Conservation (phyloP, 2,888 invertebrate species). For the Caradrina clavipalpis region DNA sequence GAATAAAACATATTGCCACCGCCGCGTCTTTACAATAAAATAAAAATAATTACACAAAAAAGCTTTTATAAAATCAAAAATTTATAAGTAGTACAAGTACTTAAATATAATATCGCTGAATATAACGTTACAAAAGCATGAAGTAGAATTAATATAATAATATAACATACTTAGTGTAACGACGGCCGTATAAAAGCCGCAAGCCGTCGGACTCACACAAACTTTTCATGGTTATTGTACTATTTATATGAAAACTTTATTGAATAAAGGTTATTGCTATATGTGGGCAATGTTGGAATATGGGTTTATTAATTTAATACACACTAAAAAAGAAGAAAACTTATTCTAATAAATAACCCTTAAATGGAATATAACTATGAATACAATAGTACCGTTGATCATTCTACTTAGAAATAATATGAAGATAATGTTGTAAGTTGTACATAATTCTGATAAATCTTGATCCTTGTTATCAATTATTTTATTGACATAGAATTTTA, state of each 20-base stretch:
- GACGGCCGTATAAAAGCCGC: slow-evolving; percentile 36
- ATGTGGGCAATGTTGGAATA: slow-evolving; percentile 2
- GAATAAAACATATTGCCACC: neutral
- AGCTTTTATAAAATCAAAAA: slow-evolving; percentile 17
- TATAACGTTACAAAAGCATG: slow-evolving; percentile 30
- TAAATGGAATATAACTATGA: neutral
- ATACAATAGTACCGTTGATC: too few relatives aligned
- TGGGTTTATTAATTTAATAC: slow-evolving; percentile 7
- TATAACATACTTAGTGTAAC: slow-evolving; percentile 52
- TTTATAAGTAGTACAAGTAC: neutral
- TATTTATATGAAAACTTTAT: slow-evolving; percentile 55
- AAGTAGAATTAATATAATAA: slow-evolving; percentile 51
- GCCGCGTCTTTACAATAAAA: slow-evolving; percentile 5
- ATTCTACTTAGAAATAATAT: too few relatives aligned
- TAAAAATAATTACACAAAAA: slow-evolving; percentile 4
- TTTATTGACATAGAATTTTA: too few relatives aligned
- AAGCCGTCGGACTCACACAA: slow-evolving; percentile 36
- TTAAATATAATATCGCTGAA: slow-evolving; percentile 23
- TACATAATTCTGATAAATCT: too few relatives aligned
- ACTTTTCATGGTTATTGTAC: slow-evolving; percentile 53
- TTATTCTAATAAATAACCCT: neutral
- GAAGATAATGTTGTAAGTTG: too few relatives aligned
- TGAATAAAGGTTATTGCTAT: slow-evolving; percentile 36
- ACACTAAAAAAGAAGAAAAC: neutral
- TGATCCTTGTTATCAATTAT: neutral